Evolutionary conservation across 1,140 invertebrate genomes (phyloP), one percentile per base, ranked within the genome.

Genomic region (Nephotettix cincticeps): DNA sequence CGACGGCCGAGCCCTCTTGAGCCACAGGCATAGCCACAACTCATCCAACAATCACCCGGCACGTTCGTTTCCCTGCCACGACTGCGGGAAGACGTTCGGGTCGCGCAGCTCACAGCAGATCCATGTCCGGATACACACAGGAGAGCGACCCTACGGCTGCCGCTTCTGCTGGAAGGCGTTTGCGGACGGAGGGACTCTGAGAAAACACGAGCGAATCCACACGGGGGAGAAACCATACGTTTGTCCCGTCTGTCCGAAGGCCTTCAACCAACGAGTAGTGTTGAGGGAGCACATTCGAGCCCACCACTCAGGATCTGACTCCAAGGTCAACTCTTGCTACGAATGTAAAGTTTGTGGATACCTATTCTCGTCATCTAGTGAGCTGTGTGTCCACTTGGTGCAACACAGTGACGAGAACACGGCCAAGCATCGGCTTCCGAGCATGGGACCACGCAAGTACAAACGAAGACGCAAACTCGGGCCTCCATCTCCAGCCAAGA

Each of bases 101-200:
- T 92, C 91, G 73, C 85, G 93, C 64, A 75, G 74, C 40, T 78
- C 76, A 13, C 77, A 78, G 71, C 94, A 97, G 80, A 97, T 97
- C 75, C 94, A 96, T 78, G 87, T 94, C 23, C 86, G 94, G 25
- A 94, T 94, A 56, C 93, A 96, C 77, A 95, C 93, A 0, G 92
- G 92, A 1, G 88, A 89, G 76, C 85, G 91, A 45, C 91, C 95
- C 0, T 98, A 98, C 79, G 92, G 90, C 3, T 99, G 97, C 80
- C 88, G 90, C n/a, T 98, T 96, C 80, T 99, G 98, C 81, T 97
- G 96, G 86, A 99, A 99, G 80, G 94, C 97, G 25, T 99, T 99
- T 79, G 97, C 97, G 0, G 98, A 98, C 75, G 97, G 96, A 36
- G 97, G 96, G 4, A 99, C 99, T 63, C 82, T 99, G 45, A 89